Evolutionary conservation across 2,797 vertebrate species (phyloP).

Genomic region (Lepus oiostolus): DNA sequence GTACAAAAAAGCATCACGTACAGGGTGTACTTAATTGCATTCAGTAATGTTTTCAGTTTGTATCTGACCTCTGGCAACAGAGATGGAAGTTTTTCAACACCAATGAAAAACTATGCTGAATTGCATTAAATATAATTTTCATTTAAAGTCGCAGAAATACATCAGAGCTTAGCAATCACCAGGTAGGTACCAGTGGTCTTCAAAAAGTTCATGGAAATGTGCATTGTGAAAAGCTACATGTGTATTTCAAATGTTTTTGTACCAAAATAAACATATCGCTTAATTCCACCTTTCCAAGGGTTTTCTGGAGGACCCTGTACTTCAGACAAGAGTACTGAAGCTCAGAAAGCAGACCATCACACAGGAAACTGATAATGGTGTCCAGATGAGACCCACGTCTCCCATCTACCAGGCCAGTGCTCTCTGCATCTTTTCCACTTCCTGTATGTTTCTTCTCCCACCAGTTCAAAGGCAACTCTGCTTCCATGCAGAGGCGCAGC

Average conservation of each 20-base stretch:
- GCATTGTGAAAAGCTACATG: too few species aligned
- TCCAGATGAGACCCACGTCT: not conserved
- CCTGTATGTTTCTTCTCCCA: not conserved
- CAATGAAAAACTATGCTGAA: conserved; percentile 51
- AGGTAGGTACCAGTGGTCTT: not conserved
- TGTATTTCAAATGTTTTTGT: too few species aligned
- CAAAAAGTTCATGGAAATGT: too few species aligned
- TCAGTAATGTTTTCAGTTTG: conserved; percentile 75
- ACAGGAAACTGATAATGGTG: not conserved
- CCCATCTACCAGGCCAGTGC: not conserved
- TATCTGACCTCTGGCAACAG: conserved; percentile 76
- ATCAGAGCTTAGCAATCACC: not conserved
- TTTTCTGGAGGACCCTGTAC: too few species aligned
- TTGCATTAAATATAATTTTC: conserved; percentile 59
- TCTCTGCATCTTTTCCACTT: conserved; percentile 19
- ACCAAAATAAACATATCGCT: too few species aligned
- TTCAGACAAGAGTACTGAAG: conserved; percentile 24
- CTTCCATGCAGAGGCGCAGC: not conserved
- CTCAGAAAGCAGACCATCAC: not conserved
- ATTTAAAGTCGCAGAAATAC: conserved; percentile 47
- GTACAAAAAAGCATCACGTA: conserved; percentile 73
- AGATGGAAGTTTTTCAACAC: conserved; percentile 63
- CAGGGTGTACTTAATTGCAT: conserved; percentile 73
- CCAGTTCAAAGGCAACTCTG: conserved; percentile 31
- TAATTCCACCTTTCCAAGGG: too few species aligned